These are phyloP conservation scores for Mallateleia sp. DNA, from an alignment of 2,888 invertebrate genomes.

Conservation along the genomic window DNA sequence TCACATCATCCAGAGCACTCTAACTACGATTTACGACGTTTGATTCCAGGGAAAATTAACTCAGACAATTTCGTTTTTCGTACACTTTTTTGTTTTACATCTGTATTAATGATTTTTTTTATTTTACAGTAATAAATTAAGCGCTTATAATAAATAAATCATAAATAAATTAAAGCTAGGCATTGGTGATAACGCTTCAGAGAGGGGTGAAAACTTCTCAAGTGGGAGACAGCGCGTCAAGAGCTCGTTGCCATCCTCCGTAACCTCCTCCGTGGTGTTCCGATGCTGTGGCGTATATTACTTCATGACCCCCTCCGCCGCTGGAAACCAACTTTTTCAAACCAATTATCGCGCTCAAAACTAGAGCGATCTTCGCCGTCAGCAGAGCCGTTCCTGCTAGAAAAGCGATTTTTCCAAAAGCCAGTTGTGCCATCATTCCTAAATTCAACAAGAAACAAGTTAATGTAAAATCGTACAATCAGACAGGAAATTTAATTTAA, in stretches of 20 bases:
- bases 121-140: slow-evolving; percentile 63
- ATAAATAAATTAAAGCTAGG: slow-evolving; percentile 73
- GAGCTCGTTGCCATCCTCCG: neutral
- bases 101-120: slow-evolving; percentile 42
- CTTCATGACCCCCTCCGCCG: slow-evolving; percentile 90
- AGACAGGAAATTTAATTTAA: no score
- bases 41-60: slow-evolving; percentile 45
- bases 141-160: slow-evolving; percentile 67
- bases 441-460: neutral
- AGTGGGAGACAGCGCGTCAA: slow-evolving; percentile 85
- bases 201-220: slow-evolving; percentile 76
- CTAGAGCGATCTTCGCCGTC: slow-evolving; percentile 92
- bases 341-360: slow-evolving; percentile 92
- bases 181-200: slow-evolving; percentile 21
- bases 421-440: slow-evolving; percentile 92
- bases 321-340: slow-evolving; percentile 91
- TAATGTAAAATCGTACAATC: no score
- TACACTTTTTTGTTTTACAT: slow-evolving; percentile 37
- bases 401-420: slow-evolving; percentile 93
- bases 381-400: slow-evolving; percentile 93
- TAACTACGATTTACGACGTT: slow-evolving; percentile 8
- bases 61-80: slow-evolving; percentile 23
- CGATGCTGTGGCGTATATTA: slow-evolving; percentile 91
- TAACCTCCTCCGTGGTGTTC: slow-evolving; percentile 87
- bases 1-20: slow-evolving; percentile 22